A percentile compares a stretch with the other conserved stretches of the same genome.
Conservation (phyloP, 2,797 vertebrate species). For the Lagothrix lagotricha region DNA sequence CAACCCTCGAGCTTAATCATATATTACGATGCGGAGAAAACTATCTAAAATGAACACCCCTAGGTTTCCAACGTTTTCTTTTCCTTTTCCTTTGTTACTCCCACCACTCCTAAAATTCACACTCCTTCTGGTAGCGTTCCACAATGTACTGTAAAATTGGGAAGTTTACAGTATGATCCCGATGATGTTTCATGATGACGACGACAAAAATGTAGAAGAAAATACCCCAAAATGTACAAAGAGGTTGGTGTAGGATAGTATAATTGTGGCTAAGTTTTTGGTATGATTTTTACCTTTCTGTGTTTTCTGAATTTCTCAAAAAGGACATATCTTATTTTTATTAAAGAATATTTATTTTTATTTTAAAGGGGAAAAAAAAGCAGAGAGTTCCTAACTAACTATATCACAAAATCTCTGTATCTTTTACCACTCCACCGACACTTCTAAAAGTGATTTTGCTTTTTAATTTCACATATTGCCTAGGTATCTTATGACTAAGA, state of each 20-base stretch:
- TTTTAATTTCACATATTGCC: neutral
- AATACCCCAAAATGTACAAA: conserved; percentile 23
- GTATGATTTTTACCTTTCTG: neutral
- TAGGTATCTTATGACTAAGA: neutral
- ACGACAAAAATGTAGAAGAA: neutral
- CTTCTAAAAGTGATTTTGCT: conserved; percentile 7
- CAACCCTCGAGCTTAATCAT: neutral
- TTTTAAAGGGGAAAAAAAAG: conserved; percentile 11
- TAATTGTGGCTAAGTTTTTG: neutral
- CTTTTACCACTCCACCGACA: neutral
- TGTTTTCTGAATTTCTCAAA: conserved; percentile 17
- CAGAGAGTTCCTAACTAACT: neutral
- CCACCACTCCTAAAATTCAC: neutral
- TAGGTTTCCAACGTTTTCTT: neutral
- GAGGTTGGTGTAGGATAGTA: neutral
- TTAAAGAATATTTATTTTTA: neutral
- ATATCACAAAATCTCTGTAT: neutral
- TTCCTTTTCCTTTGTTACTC: neutral
- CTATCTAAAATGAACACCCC: neutral
- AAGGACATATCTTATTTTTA: neutral
- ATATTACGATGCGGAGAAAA: neutral
- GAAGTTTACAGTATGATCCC: neutral
- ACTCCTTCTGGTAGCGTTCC: neutral
- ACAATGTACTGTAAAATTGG: neutral
- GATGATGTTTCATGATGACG: neutral